A percentile compares a stretch with the other conserved stretches of the same genome.
These are phyloP conservation scores for Gymnopithys bicolor DNA, from an alignment of 2,797 vertebrate genomes.

Conservation along the genomic window DNA sequence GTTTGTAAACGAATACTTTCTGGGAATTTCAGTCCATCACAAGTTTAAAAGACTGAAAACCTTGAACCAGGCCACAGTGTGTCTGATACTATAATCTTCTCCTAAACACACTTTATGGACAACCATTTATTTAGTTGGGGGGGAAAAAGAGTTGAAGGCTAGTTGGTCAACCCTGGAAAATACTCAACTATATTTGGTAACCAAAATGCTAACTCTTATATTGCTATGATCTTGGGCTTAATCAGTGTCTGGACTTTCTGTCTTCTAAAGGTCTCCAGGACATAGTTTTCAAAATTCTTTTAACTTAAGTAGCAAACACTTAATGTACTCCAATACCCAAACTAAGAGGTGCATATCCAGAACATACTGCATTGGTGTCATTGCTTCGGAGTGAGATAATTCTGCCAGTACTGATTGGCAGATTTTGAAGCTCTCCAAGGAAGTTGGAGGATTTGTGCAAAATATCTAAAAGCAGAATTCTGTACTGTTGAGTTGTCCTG, in stretches of 20 bases:
- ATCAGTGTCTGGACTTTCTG: neutral
- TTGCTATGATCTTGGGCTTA: neutral
- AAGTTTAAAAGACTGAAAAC: conserved; percentile 45
- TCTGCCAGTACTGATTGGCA: neutral
- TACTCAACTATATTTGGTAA: neutral
- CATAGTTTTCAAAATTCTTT: neutral
- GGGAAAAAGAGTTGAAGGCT: neutral
- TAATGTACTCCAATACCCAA: neutral
- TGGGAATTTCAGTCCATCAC: neutral
- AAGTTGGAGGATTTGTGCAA: neutral
- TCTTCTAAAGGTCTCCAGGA: neutral
- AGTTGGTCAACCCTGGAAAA: neutral
- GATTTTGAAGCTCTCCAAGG: neutral
- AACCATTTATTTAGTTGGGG: neutral
- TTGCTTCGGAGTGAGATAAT: neutral
- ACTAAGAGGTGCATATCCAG: neutral
- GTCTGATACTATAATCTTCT: conserved; percentile 2
- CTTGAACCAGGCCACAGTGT: neutral
- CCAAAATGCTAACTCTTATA: neutral
- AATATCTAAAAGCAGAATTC: neutral
- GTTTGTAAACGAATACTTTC: conserved; percentile 25
- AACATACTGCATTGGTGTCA: neutral
- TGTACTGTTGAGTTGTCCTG: neutral
- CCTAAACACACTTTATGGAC: conserved; percentile 26
- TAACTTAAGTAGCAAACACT: neutral